phyloP scores from a whole-genome alignment of 2,113 vertebrate species.

The Laticauda colubrina region DNA sequence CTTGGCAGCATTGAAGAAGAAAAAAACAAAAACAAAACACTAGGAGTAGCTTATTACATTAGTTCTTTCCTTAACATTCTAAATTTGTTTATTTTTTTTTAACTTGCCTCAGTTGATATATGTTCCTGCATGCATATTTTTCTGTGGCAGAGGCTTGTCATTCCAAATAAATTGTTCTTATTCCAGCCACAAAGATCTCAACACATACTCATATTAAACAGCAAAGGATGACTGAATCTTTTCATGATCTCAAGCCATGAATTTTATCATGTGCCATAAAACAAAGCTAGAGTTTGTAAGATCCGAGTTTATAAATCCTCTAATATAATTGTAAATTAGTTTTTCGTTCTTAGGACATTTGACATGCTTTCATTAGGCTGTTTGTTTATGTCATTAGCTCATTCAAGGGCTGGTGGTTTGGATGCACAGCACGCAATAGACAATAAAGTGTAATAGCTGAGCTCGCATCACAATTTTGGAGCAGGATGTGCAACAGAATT shows the following conservation, averaged over 20 bases:
- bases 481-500: not conserved
- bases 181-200: conserved; percentile 14
- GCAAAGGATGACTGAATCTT: conserved; percentile 10
- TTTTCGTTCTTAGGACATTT: not conserved
- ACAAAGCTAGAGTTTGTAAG: not conserved
- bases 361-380: not conserved
- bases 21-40: not conserved
- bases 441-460: not conserved
- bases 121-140: conserved; percentile 36
- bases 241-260: conserved; percentile 5
- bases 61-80: conserved; percentile 11
- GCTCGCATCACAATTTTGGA: not conserved
- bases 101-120: conserved; percentile 2
- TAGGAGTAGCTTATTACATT: conserved; percentile 10
- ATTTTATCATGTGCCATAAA: not conserved
- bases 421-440: not conserved
- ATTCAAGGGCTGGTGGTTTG: not conserved
- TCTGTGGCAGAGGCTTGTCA: conserved; percentile 10
- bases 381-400: not conserved
- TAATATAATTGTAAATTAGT: not conserved
- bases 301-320: not conserved
- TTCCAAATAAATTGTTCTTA: conserved; percentile 42
- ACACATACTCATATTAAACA: conserved; percentile 10
- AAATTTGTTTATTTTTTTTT: conserved; percentile 33
- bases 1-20: conserved; percentile 7